Evolutionary conservation across 92 coral and sea anemone species (phyloP).

Genomic region (Bergia puertoricense): DNA sequence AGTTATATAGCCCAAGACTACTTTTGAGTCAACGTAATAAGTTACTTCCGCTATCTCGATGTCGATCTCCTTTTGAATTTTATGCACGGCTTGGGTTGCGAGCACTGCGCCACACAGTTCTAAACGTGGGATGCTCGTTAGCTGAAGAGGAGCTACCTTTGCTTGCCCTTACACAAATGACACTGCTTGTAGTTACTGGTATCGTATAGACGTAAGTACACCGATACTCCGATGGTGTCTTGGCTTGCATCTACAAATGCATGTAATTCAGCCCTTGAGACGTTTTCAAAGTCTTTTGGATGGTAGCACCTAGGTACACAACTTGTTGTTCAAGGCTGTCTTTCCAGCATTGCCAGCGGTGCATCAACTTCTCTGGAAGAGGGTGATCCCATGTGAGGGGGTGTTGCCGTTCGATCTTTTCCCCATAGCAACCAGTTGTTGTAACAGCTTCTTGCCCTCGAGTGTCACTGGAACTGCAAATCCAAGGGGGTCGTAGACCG

Average conservation of each 20-base stretch:
- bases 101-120: conserved; percentile 53
- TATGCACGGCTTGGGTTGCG: conserved; percentile 51
- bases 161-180: conserved; percentile 55
- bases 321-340: conserved; percentile 13
- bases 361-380: conserved; percentile 39
- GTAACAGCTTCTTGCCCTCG: conserved; percentile 45
- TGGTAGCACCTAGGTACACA: conserved; percentile 29
- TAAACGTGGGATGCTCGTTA: conserved; percentile 41
- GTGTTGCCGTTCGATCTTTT: neutral
- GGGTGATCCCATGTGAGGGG: conserved; percentile 46
- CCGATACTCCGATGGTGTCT: conserved; percentile 43
- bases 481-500: conserved; percentile 51
- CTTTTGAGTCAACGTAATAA: conserved; percentile 60
- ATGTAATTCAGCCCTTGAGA: conserved; percentile 31
- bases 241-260: conserved; percentile 56
- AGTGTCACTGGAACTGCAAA: conserved; percentile 42
- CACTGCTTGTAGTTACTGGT: conserved; percentile 29
- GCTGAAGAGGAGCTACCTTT: conserved; percentile 45
- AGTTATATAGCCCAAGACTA: conserved; percentile 51
- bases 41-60: conserved; percentile 45
- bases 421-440: conserved; percentile 33
- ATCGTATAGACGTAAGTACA: conserved; percentile 48
- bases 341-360: conserved; percentile 44
- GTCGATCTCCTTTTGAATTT: conserved; percentile 43
- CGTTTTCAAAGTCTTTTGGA: conserved; percentile 17